Evolutionary conservation across 1,140 invertebrate species (phyloP), one percentile per base, ranked within the genome.

Genomic region (Drosophila sproati): DNA sequence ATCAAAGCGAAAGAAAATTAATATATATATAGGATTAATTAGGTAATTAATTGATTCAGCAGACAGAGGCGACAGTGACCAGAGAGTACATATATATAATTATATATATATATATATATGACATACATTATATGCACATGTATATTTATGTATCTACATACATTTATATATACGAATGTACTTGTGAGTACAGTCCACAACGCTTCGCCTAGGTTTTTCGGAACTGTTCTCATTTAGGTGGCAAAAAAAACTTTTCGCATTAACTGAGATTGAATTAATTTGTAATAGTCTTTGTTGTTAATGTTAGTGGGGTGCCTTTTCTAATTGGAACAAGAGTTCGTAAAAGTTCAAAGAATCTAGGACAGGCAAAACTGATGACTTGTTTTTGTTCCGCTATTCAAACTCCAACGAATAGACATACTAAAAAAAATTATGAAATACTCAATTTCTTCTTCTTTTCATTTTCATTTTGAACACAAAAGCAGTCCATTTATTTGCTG

Each of bases 291-390:
- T 70, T 78, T 59, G 20, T 51, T 66, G 20, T 57, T 48, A 55
- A 61, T 60, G 39, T 43, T 67, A 68, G 64, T 59, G 31, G 50
- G 32, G 28, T 52, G 54, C 60, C 73, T 80, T 88, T 77, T 71
- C 57, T 79, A 89, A 89, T 89, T 89, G 71, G 51, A 77, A 73
- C 56, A 52, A 35, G 52, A 77, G 80, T 80, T 78, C 66, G 64
- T 55, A 87, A 83, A 83, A 70, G 61, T 78, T 43, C 48, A 5
- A 37, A 37, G 35, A 2, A 37, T 37, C 35, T 7, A 43, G 10
- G 10, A 2, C 35, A 43, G 39, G 10, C 39, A 43, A 43, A 52
- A 32, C 12, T 57, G 50, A 48, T 56, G 61, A 28, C 12, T 55
- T 66, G 62, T 55, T 43, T 47, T 37, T 43, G 48, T 43, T 47